Evolutionary conservation across 2,113 vertebrate species (phyloP), one percentile per base, ranked within the genome.

Genomic region (Syrmaticus mikado): DNA sequence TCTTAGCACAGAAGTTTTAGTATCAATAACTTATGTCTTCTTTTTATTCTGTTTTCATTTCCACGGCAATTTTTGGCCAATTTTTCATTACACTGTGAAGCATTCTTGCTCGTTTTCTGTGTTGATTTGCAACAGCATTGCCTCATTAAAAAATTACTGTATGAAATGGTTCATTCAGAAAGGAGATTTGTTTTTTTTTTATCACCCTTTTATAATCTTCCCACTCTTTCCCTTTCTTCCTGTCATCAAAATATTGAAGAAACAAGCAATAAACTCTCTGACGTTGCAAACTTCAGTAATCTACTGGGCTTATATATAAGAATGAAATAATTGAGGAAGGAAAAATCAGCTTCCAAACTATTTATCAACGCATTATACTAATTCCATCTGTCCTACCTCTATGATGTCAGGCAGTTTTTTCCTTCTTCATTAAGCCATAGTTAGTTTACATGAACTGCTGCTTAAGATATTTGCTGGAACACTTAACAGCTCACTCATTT

Each of bases 401-500:
- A 65, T 81, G 58, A 70, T 36, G 16, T 96, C 95, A 96, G 94
- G 74, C 46, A 5, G 36, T 92, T 94, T 88, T 93, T 40, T 53
- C 85, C 53, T 84, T 90, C 92, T 91, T 96, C 81, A 90, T 82
- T 92, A 97, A 96, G 81, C 96, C 92, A 95, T 64, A 86, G 93
- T 94, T 95, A 84, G 85, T 97, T 95, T 97, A 93, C 85, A 90
- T 8, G 66, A 97, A 88, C 85, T 91, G 92, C 97, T 95, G 95
- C 94, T 96, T 95, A 96, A 93, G 92, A 97, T 77, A 96, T 94
- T 96, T 96, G 97, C 95, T 94, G 95, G 96, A 97, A 91, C 97
- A 95, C 91, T 97, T 97, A 95, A 95, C 90, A 95, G 94, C 80
- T 95, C 89, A 87, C 93, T 97, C 96, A 95, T 97, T 97, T 97